Percentiles rank a stretch among this genome's conserved stretches.
These are phyloP conservation scores for Rotaria macrura DNA, from an alignment of 2,888 invertebrate genomes.

Conservation along the genomic window DNA sequence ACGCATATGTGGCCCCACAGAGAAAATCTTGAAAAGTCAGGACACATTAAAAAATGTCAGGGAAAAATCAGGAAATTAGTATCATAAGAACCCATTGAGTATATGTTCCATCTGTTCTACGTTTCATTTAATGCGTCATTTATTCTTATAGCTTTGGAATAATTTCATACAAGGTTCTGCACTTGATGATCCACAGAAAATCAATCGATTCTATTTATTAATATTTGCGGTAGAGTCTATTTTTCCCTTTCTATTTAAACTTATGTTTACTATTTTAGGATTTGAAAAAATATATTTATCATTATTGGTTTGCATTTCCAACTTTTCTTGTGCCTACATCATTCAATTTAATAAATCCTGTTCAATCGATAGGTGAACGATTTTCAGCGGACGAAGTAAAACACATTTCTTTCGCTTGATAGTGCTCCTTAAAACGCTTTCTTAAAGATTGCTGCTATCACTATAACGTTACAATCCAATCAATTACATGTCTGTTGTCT, in stretches of 20 bases:
- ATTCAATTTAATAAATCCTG: background rate
- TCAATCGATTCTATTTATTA: slow-evolving; percentile 30
- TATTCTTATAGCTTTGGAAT: slow-evolving; percentile 25
- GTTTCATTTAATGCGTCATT: too few relatives aligned
- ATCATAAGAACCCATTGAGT: too few relatives aligned
- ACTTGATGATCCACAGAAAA: slow-evolving; percentile 24
- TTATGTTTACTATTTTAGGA: background rate
- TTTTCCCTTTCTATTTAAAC: background rate
- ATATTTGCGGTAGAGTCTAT: slow-evolving; percentile 20
- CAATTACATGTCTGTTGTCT: background rate
- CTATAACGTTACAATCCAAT: background rate
- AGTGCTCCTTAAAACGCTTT: background rate
- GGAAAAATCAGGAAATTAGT: too few relatives aligned
- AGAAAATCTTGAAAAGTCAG: too few relatives aligned
- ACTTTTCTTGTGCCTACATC: slow-evolving; percentile 23
- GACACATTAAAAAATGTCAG: too few relatives aligned
- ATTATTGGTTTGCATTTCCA: slow-evolving; percentile 34
- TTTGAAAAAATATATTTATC: slow-evolving; percentile 32
- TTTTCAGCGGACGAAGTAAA: background rate
- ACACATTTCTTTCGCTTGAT: background rate
- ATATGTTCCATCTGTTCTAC: too few relatives aligned
- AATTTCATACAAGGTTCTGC: slow-evolving; percentile 19
- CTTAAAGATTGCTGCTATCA: background rate
- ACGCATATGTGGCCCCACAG: too few relatives aligned
- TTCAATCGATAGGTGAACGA: background rate